Percentiles rank a stretch among this genome's conserved stretches.
phyloP scores from a whole-genome alignment of 2,113 vertebrate species.

The Choloepus hoffmanni region DNA sequence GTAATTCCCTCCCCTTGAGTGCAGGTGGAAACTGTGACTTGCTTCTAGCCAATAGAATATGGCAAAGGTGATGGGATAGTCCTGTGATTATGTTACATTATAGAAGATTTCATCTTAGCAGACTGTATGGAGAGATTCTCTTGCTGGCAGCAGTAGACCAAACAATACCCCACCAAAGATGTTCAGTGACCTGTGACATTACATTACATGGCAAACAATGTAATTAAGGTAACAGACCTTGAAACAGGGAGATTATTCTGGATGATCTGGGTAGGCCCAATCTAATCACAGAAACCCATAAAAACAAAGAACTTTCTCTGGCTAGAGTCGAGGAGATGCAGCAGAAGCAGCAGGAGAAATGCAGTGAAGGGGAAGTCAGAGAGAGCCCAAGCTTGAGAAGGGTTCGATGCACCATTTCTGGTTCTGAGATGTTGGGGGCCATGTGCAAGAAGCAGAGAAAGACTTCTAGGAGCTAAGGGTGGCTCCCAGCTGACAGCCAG shows the following conservation, averaged over 20 bases:
- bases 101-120: not conserved
- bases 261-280: not conserved
- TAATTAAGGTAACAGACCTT: not conserved
- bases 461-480: not conserved
- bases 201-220: not conserved
- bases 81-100: not conserved
- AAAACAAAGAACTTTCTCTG: not conserved
- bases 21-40: too few relatives aligned
- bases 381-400: not conserved
- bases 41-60: not conserved
- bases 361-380: not conserved
- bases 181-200: not conserved
- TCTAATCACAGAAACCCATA: not conserved
- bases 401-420: not conserved
- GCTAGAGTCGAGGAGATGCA: not conserved
- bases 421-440: not conserved
- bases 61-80: not conserved
- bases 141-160: not conserved
- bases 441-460: not conserved
- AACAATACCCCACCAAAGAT: not conserved
- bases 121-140: not conserved
- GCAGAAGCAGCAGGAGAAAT: not conserved
- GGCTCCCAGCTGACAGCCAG: not conserved
- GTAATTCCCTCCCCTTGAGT: too few relatives aligned
- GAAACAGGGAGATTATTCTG: not conserved